Evolutionary conservation across 2,888 invertebrate genomes (phyloP).

Genomic region (Odontocolon sp.): DNA sequence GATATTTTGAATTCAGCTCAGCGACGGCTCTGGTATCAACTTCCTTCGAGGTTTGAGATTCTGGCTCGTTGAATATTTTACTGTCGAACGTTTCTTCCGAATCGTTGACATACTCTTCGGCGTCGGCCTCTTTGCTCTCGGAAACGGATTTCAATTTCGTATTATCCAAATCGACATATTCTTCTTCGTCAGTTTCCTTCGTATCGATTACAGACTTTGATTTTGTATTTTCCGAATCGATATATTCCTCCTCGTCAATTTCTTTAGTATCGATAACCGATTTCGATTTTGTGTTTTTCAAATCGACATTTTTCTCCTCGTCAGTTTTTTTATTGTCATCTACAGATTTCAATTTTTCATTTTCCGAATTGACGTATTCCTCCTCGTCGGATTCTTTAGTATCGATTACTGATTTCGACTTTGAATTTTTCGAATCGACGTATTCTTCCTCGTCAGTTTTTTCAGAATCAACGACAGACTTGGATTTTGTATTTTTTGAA

Average conservation of each 20-base stretch:
- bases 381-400: conserved; percentile 14
- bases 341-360: background rate
- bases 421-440: too few relatives aligned
- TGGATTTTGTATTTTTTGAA: too few relatives aligned
- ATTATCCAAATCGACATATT: background rate
- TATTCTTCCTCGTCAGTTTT: background rate
- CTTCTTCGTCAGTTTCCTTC: conserved; percentile 17
- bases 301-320: conserved; percentile 17
- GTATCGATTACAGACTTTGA: background rate
- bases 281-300: background rate
- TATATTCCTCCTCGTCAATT: conserved; percentile 10
- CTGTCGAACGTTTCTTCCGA: conserved; percentile 56
- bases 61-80: conserved; percentile 63
- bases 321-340: conserved; percentile 5
- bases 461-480: background rate
- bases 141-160: background rate
- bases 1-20: conserved; percentile 44
- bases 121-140: conserved; percentile 34
- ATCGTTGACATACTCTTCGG: conserved; percentile 49
- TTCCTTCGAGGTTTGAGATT: conserved; percentile 64
- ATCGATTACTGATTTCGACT: background rate
- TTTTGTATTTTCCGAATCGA: background rate
- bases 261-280: conserved; percentile 1
- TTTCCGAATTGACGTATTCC: background rate
- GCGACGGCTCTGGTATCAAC: conserved; percentile 61